A percentile compares a stretch with the other conserved stretches of the same genome.
Evolutionary conservation across 1,140 invertebrate species (phyloP).

Genomic region (Agrilus planipennis): DNA sequence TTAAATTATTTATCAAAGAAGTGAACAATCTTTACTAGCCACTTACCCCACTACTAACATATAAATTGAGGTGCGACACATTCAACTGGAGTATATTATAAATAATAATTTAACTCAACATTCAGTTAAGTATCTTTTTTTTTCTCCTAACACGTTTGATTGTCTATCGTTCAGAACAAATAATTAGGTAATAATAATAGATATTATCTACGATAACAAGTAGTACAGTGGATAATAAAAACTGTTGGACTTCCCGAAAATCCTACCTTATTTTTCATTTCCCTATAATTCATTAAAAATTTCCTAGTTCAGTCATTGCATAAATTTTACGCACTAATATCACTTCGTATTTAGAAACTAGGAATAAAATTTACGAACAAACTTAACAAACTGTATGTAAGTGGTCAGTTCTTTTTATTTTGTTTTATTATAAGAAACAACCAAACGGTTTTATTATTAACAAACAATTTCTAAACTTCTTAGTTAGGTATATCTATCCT

Average conservation of each 20-base stretch:
- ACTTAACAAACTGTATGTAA: constrained; percentile 1
- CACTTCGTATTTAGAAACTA: constrained; percentile 20
- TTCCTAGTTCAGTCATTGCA: constrained; percentile 28
- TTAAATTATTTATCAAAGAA: background rate
- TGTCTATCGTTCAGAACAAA: background rate
- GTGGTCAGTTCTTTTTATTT: constrained; percentile 8
- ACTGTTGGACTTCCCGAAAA: background rate
- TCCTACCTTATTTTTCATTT: background rate
- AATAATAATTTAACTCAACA: background rate
- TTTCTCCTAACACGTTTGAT: background rate
- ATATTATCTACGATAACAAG: background rate
- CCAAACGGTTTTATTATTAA: constrained; percentile 2
- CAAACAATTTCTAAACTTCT: background rate
- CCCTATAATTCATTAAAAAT: constrained; percentile 6
- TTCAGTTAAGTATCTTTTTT: background rate
- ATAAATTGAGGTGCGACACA: background rate
- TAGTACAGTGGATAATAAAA: background rate
- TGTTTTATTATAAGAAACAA: background rate
- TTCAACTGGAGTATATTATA: background rate
- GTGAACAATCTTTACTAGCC: background rate
- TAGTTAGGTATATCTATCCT: too few relatives aligned
- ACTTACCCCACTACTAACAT: too few relatives aligned
- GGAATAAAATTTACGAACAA: constrained; percentile 1
- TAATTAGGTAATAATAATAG: background rate
- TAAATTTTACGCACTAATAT: constrained; percentile 25